Conservation (phyloP, 1,140 invertebrate genomes). For the Caerostris darwini region DNA sequence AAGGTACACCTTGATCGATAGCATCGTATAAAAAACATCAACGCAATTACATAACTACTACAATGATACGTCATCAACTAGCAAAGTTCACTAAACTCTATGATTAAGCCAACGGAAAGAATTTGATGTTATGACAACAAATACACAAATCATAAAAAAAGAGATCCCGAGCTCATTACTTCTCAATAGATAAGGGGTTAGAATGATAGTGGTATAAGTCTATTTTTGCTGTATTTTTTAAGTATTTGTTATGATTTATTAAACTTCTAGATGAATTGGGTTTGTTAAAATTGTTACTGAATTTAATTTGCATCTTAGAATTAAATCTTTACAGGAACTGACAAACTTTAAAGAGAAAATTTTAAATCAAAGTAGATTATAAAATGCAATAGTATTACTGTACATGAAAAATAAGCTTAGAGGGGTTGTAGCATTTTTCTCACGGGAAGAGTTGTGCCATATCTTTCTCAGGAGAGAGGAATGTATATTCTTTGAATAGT, state of each 20-base stretch:
- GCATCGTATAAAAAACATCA: neutral
- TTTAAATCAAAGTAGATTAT: too few relatives aligned
- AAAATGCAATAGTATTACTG: too few relatives aligned
- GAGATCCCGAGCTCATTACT: neutral
- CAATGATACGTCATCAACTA: neutral
- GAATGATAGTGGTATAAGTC: neutral
- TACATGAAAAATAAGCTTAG: too few relatives aligned
- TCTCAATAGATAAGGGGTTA: neutral
- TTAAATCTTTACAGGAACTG: neutral
- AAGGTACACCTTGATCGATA: neutral
- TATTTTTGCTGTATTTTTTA: neutral
- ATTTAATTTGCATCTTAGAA: neutral
- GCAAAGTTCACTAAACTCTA: neutral
- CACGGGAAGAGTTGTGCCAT: too few relatives aligned
- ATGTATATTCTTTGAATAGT: too few relatives aligned
- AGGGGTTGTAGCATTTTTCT: too few relatives aligned
- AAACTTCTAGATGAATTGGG: neutral
- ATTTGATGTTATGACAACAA: slow-evolving; percentile 25
- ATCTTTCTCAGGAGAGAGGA: too few relatives aligned
- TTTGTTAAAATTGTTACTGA: neutral
- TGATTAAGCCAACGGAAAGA: neutral
- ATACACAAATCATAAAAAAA: neutral
- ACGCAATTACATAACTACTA: neutral
- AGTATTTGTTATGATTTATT: neutral
- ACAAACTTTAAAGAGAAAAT: neutral